A percentile compares a stretch with the other conserved stretches of the same genome.
Evolutionary conservation across 2,797 vertebrate species (phyloP).

Genomic region (Dryobates pubescens): DNA sequence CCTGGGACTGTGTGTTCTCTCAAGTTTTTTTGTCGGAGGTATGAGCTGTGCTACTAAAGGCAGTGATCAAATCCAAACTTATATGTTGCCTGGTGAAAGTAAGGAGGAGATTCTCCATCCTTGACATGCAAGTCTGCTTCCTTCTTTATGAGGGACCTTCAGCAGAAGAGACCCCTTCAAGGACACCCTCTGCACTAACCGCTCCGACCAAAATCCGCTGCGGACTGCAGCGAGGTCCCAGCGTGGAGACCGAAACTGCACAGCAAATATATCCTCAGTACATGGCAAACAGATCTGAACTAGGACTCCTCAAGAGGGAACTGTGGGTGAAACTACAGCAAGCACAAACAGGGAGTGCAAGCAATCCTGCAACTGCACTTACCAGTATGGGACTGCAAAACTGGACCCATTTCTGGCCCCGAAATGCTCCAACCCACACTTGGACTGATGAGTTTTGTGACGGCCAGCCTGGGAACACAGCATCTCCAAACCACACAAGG

Average conservation of each 20-base stretch:
- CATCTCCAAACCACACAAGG: background rate
- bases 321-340: background rate
- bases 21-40: background rate
- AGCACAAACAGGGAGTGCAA: background rate
- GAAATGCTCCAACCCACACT: background rate
- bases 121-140: background rate
- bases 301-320: background rate
- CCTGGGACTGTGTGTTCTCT: background rate
- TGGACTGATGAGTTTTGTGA: background rate
- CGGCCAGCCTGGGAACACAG: background rate
- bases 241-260: background rate
- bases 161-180: background rate
- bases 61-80: background rate
- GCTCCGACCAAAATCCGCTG: accelerated
- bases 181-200: background rate
- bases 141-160: background rate
- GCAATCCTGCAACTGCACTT: background rate
- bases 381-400: background rate
- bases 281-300: background rate
- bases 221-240: accelerated
- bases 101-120: background rate
- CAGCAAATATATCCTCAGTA: accelerated
- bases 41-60: background rate
- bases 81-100: background rate
- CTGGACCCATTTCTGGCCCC: background rate